Evolutionary conservation across 2,113 vertebrate genomes (phyloP), one percentile per base, ranked within the genome.

Genomic region (Otis tarda): DNA sequence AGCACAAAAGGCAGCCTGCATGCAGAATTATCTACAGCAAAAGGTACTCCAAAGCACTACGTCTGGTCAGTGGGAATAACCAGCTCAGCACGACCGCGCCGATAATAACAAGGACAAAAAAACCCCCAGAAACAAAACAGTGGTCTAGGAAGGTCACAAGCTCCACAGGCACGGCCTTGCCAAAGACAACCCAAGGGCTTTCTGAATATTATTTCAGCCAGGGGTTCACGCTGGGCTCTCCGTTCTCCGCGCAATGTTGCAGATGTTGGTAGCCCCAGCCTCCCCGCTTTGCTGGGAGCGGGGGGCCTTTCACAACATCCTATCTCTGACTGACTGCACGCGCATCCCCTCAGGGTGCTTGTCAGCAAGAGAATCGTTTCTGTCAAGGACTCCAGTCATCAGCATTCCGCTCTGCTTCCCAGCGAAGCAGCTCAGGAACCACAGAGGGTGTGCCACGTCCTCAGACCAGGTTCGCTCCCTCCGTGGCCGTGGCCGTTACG

Each of bases 131-230:
- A 45, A 61, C 88, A 69, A 27, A 61, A 52, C 71, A 79, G 87
- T 7, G 83, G 87, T 47, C 45, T 50, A 33, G 91, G 67, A 79
- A 91, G 83, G 90, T 67, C 90, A 75, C 60, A 9, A 74, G 61
- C 76, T 68, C 45, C 15, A 22, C 56, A 30, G 0, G 0, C 80
- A 14, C 4, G 1, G 84, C 92, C 81, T 69, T 76, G 92, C 92
- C 94, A 83, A 61, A 76, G 82, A 47, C 74, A 89, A 39, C 25
- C 25, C 79, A 55, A 82, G 43, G 69, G 59, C 70, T 65, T 55
- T 37, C 21, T 1, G 43, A 24, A 7, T 30, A 18, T 27, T 27
- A 14, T 23, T 63, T 6, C 43, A 55, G 83, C 15, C 60, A 5
- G 35, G 39, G 60, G n/a, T 11, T 81, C 87, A 27, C 9, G 45